Base-by-base conservation (phyloP, 2,113 vertebrate species). In the Neotragus moschatus region DNA sequence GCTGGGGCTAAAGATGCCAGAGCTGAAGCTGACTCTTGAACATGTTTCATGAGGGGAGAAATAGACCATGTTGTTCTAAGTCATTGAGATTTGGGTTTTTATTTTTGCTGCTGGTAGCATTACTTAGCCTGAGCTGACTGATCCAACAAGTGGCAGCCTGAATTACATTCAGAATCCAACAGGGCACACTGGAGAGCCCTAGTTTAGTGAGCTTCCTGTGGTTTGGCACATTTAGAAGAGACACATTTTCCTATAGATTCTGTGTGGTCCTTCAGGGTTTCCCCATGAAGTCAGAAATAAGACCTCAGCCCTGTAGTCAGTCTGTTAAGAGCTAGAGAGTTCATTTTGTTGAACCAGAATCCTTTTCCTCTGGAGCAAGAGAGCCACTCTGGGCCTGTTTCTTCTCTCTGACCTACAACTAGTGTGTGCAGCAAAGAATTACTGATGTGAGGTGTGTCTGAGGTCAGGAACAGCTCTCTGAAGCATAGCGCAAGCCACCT, bases 401-500 rank as follows among this genome's bases (percentile, higher is more conserved):
- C 43, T 85, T n/a, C 56, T 1, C 4, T 36, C 58, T 36, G 13
- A 13, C 43, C 36, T 0, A 0, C 2, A 25, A 26, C 56, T 86
- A 30, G 47, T 92, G 47, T 70, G 14, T 51, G 25, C 19, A 63
- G 91, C 80, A 89, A 88, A 87, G 79, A 87, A 66, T 82, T 70
- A 91, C 66, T 70, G 49, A 88, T 19, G n/a, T 0, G 2, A 70
- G 53, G 39, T 82, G 14, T 58, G 28, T 85, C 51, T 61, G 66
- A 82, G 82, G 84, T 30, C 79, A 58, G 45, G 51, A 96, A 43
- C 16, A 56, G 45, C 43, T 92, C 91, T 90, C 88, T 84, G 92
- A 96, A 96, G 75, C 43, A 45, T 45, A 60, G 49, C 1, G 0
- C 73, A 90, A 89, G 49, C 49, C 33, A 36, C 84, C 95, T 88